A percentile compares a stretch with the other conserved stretches of the same genome.
Conservation (phyloP, 2,797 vertebrate species). For the Esox masquinongy region DNA sequence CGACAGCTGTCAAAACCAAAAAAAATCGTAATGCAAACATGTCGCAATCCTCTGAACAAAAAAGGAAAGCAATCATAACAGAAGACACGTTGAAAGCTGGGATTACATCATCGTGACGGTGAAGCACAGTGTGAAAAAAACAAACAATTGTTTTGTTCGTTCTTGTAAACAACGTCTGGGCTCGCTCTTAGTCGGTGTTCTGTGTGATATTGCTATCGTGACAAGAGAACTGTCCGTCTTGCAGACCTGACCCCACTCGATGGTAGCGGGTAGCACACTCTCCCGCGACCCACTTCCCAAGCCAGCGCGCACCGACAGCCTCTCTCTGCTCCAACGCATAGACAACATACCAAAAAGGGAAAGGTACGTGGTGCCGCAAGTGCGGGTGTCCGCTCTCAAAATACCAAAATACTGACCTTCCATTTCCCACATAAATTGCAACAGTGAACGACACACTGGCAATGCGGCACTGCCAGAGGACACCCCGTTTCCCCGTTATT, state of each 20-base stretch:
- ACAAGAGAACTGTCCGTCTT: conserved; percentile 30
- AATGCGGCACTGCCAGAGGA: conserved; percentile 63
- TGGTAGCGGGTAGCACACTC: conserved; percentile 39
- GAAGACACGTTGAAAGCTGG: background rate
- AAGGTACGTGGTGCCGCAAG: conserved; percentile 73
- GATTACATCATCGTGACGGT: background rate
- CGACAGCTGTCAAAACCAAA: conserved; percentile 4
- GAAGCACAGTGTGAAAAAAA: background rate
- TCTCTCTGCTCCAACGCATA: conserved; percentile 38
- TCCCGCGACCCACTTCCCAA: conserved; percentile 51
- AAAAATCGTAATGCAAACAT: background rate
- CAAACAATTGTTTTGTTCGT: background rate
- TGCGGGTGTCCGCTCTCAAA: conserved; percentile 69
- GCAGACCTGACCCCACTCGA: conserved; percentile 48
- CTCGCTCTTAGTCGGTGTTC: background rate
- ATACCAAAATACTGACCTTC: conserved; percentile 77
- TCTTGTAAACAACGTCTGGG: background rate
- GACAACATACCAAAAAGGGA: conserved; percentile 73
- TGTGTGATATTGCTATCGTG: conserved; percentile 9
- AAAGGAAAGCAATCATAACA: background rate
- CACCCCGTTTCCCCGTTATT: conserved; percentile 21
- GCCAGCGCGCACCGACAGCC: conserved; percentile 30
- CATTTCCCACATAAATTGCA: conserved; percentile 58
- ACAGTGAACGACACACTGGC: conserved; percentile 57
- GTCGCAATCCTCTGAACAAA: background rate